Conservation (phyloP, 2,113 vertebrate species). For the Ammospiza nelsoni region DNA sequence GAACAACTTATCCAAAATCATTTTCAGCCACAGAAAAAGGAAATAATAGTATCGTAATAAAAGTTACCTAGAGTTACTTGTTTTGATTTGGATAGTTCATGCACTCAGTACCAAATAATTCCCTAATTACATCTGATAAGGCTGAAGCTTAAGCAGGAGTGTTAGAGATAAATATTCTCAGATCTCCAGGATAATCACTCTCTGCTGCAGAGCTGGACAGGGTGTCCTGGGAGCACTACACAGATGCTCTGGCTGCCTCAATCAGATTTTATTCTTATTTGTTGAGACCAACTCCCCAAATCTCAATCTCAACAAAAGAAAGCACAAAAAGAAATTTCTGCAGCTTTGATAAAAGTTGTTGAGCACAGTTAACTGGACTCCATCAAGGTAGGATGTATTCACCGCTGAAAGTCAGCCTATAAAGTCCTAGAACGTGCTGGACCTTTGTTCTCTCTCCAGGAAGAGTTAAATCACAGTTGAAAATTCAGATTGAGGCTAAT, state of each 20-base stretch:
- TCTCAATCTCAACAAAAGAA: neutral
- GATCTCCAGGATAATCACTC: neutral
- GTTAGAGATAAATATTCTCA: conserved; percentile 26
- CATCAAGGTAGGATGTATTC: neutral
- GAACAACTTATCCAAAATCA: neutral
- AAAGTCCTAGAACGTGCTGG: neutral
- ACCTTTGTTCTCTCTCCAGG: neutral
- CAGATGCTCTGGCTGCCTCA: neutral
- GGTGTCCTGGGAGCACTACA: neutral
- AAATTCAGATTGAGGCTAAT: neutral
- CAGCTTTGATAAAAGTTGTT: neutral
- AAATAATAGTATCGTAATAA: neutral
- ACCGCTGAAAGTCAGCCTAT: neutral
- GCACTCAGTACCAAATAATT: neutral
- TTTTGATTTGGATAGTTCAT: neutral
- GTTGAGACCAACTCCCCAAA: neutral
- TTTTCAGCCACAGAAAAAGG: neutral
- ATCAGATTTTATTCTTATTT: neutral
- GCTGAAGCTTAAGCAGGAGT: conserved; percentile 35
- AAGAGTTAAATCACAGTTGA: conserved; percentile 18
- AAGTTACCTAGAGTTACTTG: neutral
- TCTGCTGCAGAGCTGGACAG: neutral
- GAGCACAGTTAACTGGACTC: neutral
- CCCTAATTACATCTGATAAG: conserved; percentile 23
- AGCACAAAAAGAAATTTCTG: neutral